A percentile compares a stretch with the other conserved stretches of the same genome.
Conservation (phyloP, 2,113 vertebrate genomes). For the Lanius ludovicianus region DNA sequence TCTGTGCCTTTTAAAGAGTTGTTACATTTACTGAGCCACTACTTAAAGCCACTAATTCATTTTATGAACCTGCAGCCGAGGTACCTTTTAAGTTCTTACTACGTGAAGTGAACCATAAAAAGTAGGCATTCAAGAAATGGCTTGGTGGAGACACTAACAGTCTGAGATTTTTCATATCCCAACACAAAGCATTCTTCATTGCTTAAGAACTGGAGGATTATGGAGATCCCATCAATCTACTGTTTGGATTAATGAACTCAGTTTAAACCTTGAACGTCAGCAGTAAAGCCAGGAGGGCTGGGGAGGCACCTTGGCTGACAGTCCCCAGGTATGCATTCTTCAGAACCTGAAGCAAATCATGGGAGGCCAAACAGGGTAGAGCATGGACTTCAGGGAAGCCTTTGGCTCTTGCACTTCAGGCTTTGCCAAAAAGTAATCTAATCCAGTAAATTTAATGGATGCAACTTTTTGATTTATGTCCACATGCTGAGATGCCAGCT, state of each 20-base stretch:
- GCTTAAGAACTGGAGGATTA: constrained; percentile 22
- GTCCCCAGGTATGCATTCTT: not conserved
- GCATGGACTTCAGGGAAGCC: not conserved
- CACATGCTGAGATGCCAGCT: not conserved
- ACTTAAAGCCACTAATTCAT: not conserved
- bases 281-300: not conserved
- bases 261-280: not conserved
- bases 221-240: not conserved
- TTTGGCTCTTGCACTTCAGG: not conserved
- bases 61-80: not conserved
- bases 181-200: constrained; percentile 40
- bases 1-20: not conserved
- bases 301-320: constrained; percentile 6
- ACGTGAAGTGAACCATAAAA: not conserved
- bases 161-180: constrained; percentile 7
- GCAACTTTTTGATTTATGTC: not conserved
- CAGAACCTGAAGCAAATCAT: not conserved
- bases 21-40: not conserved
- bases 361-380: not conserved
- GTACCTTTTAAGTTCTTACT: not conserved
- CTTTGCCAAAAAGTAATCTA: not conserved
- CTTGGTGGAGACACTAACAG: not conserved
- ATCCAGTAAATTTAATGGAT: not conserved
- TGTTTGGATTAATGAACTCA: constrained; percentile 26
- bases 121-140: constrained; percentile 1